A percentile compares a stretch with the other conserved stretches of the same genome.
Evolutionary conservation across 2,797 vertebrate species (phyloP).

Genomic region (Enteromius viviparus): DNA sequence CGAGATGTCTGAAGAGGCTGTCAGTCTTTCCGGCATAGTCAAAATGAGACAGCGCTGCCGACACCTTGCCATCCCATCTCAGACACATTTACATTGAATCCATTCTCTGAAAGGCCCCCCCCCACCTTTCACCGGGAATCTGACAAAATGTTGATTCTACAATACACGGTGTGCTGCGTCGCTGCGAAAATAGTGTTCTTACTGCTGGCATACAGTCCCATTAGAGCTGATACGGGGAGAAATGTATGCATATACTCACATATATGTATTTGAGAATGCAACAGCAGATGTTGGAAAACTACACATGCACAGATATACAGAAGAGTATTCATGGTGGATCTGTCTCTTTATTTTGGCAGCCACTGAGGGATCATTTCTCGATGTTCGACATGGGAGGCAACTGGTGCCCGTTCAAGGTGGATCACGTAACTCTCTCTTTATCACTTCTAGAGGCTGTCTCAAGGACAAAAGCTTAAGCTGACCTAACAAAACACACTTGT

Average conservation of each 20-base stretch:
- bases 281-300: neutral
- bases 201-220: constrained; percentile 69
- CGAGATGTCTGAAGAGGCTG: constrained; percentile 65
- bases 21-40: constrained; percentile 67
- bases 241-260: constrained; percentile 54
- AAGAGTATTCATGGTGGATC: constrained; percentile 21
- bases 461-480: constrained; percentile 86
- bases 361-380: constrained; percentile 74
- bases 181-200: constrained; percentile 80
- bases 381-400: constrained; percentile 81
- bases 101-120: constrained; percentile 35
- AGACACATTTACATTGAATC: constrained; percentile 50
- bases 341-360: constrained; percentile 80
- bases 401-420: constrained; percentile 87
- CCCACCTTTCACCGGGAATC: constrained; percentile 51
- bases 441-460: constrained; percentile 90
- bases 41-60: constrained; percentile 63
- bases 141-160: constrained; percentile 81
- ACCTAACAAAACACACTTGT: constrained; percentile 87
- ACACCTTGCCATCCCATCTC: constrained; percentile 62
- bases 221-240: constrained; percentile 68
- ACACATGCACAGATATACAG: neutral
- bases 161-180: constrained; percentile 70
- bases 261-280: constrained; percentile 10
- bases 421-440: constrained; percentile 94